Percentiles rank a stretch among this genome's conserved stretches.
Evolutionary conservation across 1,140 invertebrate species (phyloP).

Genomic region (Zaprionus inermis): DNA sequence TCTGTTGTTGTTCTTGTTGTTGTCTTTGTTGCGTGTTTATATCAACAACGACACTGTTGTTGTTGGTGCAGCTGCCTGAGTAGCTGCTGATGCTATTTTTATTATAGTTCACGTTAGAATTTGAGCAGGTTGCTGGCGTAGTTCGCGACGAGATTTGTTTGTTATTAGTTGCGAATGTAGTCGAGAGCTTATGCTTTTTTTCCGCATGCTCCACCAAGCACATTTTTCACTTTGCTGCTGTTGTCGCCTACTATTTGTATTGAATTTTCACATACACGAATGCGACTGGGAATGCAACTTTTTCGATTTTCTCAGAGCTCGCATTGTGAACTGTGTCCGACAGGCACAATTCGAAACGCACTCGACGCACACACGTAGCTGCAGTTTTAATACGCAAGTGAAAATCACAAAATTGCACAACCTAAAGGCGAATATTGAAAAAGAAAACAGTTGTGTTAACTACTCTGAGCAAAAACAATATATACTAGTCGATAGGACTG

Average conservation of each 20-base stretch:
- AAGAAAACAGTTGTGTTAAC: slow-evolving; percentile 48
- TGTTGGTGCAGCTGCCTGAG: slow-evolving; percentile 9
- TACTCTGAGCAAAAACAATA: slow-evolving; percentile 57
- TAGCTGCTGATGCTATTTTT: slow-evolving; percentile 18
- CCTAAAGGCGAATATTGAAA: slow-evolving; percentile 45
- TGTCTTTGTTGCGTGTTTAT: slow-evolving; percentile 46
- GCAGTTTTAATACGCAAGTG: slow-evolving; percentile 24
- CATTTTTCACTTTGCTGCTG: slow-evolving; percentile 66
- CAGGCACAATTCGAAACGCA: slow-evolving; percentile 59
- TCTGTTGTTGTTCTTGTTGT: slow-evolving; percentile 37
- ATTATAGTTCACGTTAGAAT: slow-evolving; percentile 6
- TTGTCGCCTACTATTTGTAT: slow-evolving; percentile 58
- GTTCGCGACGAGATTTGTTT: slow-evolving; percentile 33
- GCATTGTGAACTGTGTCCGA: slow-evolving; percentile 49
- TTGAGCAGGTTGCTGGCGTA: slow-evolving; percentile 51
- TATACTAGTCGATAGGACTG: slow-evolving; percentile 46
- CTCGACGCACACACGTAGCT: slow-evolving; percentile 5
- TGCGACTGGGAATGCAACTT: slow-evolving; percentile 40
- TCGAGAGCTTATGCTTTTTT: slow-evolving; percentile 43
- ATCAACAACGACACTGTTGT: slow-evolving; percentile 33
- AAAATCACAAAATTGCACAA: slow-evolving; percentile 60
- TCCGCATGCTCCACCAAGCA: slow-evolving; percentile 76
- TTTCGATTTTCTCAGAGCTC: slow-evolving; percentile 64
- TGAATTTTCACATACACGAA: slow-evolving; percentile 66
- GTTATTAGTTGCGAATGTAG: slow-evolving; percentile 22